Conservation (phyloP, 2,888 invertebrate genomes). For the Aphidius colemani region DNA sequence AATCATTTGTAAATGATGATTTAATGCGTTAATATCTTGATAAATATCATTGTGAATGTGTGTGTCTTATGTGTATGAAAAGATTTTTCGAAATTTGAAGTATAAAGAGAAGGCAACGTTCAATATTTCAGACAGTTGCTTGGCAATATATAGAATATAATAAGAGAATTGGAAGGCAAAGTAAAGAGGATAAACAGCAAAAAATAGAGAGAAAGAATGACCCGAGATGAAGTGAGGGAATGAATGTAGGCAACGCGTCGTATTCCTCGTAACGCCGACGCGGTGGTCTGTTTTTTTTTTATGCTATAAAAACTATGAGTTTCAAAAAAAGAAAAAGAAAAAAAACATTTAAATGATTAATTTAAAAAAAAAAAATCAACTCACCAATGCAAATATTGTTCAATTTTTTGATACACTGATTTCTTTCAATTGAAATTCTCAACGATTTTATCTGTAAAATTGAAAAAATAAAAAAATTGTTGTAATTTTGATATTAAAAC, state of each 20-base stretch:
- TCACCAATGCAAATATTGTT: background rate
- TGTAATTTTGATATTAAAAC: too few species aligned
- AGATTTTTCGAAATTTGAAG: background rate
- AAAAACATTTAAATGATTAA: background rate
- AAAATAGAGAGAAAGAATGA: background rate
- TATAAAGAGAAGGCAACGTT: slow-evolving; percentile 35
- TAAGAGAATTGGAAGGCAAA: slow-evolving; percentile 14
- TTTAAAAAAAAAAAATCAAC: background rate
- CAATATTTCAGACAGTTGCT: slow-evolving; percentile 50
- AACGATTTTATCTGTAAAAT: too few species aligned
- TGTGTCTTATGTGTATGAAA: too few species aligned
- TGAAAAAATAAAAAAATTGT: too few species aligned
- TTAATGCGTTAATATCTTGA: too few species aligned
- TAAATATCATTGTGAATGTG: background rate
- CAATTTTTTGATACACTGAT: slow-evolving; percentile 6
- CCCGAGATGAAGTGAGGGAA: background rate
- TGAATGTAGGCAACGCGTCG: slow-evolving; percentile 11
- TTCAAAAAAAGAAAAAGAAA: background rate
- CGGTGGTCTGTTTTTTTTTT: slow-evolving; percentile 17
- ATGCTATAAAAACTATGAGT: slow-evolving; percentile 1
- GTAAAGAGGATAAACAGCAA: background rate
- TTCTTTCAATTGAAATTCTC: background rate
- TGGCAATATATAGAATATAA: slow-evolving; percentile 30
- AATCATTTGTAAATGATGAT: too few species aligned
- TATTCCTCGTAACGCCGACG: slow-evolving; percentile 19